Evolutionary conservation across 2,797 vertebrate genomes (phyloP), one percentile per base, ranked within the genome.

Genomic region (Molossus alvarezi): DNA sequence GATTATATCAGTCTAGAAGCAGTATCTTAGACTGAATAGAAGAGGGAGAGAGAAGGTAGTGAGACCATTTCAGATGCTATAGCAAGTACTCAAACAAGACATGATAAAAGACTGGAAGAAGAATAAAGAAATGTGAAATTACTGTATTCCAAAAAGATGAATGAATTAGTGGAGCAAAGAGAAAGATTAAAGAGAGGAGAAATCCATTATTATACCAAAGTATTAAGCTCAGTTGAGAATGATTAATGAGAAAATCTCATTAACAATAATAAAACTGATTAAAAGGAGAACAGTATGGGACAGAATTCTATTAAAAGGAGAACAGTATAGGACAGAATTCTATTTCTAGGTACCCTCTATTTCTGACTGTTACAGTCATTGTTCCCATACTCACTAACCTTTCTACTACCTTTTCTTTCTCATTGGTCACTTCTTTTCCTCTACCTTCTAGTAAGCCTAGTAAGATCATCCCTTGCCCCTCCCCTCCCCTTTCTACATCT

Each of bases 71-170:
- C 60, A 75, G 82, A 60, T 37, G 29, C n/a, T 73, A 92, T 0
- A 58, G 0, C 3, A 76, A 76, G 48, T 41, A 84, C n/a, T 84
- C 60, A 90, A 94, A 94, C n/a, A 71, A 27, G 33, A 88, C 65
- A 80, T 73, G 23, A 82, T 77, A 82, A 90, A 73, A 21, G 29
- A 94, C 17, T 67, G 13, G 6, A 5, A 90, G 12, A 93, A 27
- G 27, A 96, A 88, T 15, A 91, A 77, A 72, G 37, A 92, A 84
- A 94, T 81, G 0, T 77, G 27, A 93, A 88, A 90, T 53, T 93
- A 93, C 60, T 92, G 45, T 90, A 94, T 80, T 95, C 33, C 27
- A 72, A 86, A 86, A 81, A 71, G 71, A 82, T 72, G n/a, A 83
- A 83, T 51, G n/a, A 83, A 83, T 51, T 9, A 67, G 57, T n/a